Evolutionary conservation across 2,797 vertebrate species (phyloP), one percentile per base, ranked within the genome.

Genomic region (Pteropus rufus): DNA sequence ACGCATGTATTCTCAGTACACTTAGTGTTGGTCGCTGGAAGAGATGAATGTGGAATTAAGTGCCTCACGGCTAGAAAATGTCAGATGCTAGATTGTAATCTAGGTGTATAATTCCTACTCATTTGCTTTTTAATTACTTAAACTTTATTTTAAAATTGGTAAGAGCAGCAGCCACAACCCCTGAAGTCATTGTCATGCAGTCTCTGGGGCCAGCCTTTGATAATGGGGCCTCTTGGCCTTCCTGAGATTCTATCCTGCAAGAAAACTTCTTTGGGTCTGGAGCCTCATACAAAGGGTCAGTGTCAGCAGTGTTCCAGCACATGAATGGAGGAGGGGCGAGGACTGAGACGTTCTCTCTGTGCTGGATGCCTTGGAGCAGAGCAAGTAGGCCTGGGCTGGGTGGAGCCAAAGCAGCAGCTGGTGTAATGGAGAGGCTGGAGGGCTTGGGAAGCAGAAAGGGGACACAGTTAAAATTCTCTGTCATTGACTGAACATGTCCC

Each of bases 401-500:
- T 73, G 69, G 60, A 73, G 54, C 41, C 46, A 26, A 26, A n/a
- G 36, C 67, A 80, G 83, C 87, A 95, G 97, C 97, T 96, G 95
- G 75, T 52, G 19, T 10, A 24, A 65, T 14, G 56, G 31, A 36
- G 86, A 76, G 67, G 84, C 76, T 6, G 8, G 31, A 46, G 64
- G 73, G 29, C 2, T 52, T 34, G 34, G 31, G 62, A 64, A 46
- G 60, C 64, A 91, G 93, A 92, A 89, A 96, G 91, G 91, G 64
- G 65, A 81, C 46, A 12, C 72, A 70, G 96, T 83, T 89, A 86
- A 34, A 90, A 84, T 94, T 95, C 95, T 96, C 73, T 10, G 91
- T 95, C 72, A 64, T 58, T 5, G 49, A 90, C 94, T 86, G 62
- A 60, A 65, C 95, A 97, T 96, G 87, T 86, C 96, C 77, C 96